phyloP scores from a whole-genome alignment of 2,113 vertebrate species.

The Pollachius pollachius region DNA sequence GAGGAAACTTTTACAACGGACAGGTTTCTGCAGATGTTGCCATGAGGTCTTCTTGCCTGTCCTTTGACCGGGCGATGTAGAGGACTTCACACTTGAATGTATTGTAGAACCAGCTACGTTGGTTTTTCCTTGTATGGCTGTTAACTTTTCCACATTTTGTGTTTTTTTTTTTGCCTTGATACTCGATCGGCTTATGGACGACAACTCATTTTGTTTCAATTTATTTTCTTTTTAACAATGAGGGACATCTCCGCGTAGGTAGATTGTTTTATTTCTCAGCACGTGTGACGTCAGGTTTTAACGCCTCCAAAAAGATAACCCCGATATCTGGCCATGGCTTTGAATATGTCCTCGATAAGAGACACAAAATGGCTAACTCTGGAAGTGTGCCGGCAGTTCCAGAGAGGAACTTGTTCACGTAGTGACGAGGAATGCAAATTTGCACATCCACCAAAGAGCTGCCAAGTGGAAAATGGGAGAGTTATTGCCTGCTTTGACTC shows the following conservation, averaged over 20 bases:
- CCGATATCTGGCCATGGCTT: slow-evolving; percentile 80
- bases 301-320: slow-evolving; percentile 13
- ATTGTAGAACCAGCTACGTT: slow-evolving; percentile 61
- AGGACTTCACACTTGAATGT: slow-evolving; percentile 46
- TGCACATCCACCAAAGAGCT: slow-evolving; percentile 96
- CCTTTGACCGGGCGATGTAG: slow-evolving; percentile 62
- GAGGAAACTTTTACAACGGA: background rate
- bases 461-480: slow-evolving; percentile 95
- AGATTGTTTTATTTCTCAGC: slow-evolving; percentile 18
- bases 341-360: slow-evolving; percentile 89
- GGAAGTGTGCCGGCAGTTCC: slow-evolving; percentile 96
- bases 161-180: slow-evolving; percentile 45
- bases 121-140: slow-evolving; percentile 60
- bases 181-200: slow-evolving; percentile 56
- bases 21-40: too few relatives aligned
- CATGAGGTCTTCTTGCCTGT: slow-evolving; percentile 31
- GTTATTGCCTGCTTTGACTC: slow-evolving; percentile 98
- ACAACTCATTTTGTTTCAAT: slow-evolving; percentile 33
- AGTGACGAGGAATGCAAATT: slow-evolving; percentile 98
- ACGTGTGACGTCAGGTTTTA: slow-evolving; percentile 26
- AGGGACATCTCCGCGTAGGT: slow-evolving; percentile 23
- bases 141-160: slow-evolving; percentile 70
- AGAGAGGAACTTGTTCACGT: slow-evolving; percentile 93
- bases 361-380: slow-evolving; percentile 96
- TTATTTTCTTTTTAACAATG: slow-evolving; percentile 2